These are phyloP conservation scores for Portevinia maculata DNA, from an alignment of 2,888 invertebrate species.

Conservation along the genomic window DNA sequence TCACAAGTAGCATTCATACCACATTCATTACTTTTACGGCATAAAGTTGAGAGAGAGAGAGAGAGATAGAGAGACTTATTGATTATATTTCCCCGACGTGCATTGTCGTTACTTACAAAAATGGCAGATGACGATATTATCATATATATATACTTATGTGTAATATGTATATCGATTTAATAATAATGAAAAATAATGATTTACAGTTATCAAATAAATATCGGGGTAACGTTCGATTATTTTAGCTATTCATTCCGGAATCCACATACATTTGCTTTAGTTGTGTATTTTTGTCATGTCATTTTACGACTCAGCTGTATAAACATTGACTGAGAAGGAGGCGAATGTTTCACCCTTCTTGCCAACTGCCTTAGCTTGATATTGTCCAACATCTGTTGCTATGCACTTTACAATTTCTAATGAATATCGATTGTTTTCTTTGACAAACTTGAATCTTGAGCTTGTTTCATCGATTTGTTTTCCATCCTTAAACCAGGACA, in stretches of 20 bases:
- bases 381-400: constrained; percentile 92
- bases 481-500: constrained; percentile 96
- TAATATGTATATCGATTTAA: neutral
- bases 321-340: constrained; percentile 94
- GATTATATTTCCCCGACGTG: constrained; percentile 34
- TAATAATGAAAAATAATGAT: constrained; percentile 15
- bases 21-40: neutral
- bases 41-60: constrained; percentile 21
- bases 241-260: neutral
- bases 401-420: constrained; percentile 90
- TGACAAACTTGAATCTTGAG: constrained; percentile 91
- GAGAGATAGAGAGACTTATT: constrained; percentile 7
- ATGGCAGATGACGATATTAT: neutral
- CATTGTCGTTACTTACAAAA: constrained; percentile 47
- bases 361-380: constrained; percentile 92
- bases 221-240: constrained; percentile 10
- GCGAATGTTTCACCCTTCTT: constrained; percentile 93
- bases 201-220: constrained; percentile 23
- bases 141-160: too few species aligned
- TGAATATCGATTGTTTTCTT: constrained; percentile 91
- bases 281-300: neutral
- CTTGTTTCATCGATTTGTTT: constrained; percentile 92
- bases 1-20: too few species aligned
- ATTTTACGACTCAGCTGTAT: constrained; percentile 77
- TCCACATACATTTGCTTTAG: neutral